Percentiles rank a stretch among this genome's conserved stretches.
These are phyloP conservation scores for Drosophila nigrodunni DNA, from an alignment of 1,140 invertebrate genomes.

Conservation along the genomic window DNA sequence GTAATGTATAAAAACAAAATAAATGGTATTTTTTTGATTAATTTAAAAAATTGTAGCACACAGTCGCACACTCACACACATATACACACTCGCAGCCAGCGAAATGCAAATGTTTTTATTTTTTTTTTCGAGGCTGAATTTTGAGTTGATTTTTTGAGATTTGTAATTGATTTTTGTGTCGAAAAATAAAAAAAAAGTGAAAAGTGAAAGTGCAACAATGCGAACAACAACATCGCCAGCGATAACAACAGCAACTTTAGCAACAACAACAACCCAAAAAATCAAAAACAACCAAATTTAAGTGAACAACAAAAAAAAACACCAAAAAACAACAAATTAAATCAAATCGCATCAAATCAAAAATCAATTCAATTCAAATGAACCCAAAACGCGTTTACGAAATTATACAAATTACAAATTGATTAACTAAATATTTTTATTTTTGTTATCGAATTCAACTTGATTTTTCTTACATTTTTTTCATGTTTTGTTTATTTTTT, in stretches of 20 bases:
- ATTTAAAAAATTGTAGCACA: conserved; percentile 36
- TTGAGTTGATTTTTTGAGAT: conserved; percentile 27
- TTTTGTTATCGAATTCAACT: conserved; percentile 1
- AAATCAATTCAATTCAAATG: conserved; percentile 25
- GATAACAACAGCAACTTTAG: conserved; percentile 29
- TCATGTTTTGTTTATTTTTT: conserved; percentile 21
- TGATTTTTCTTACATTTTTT: conserved; percentile 26
- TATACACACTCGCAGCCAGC: conserved; percentile 8
- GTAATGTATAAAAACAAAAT: neutral
- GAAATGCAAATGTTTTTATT: conserved; percentile 26
- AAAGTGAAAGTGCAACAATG: conserved; percentile 79
- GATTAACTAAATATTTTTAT: conserved; percentile 42
- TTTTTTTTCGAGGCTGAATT: conserved; percentile 10
- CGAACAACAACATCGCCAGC: conserved; percentile 28
- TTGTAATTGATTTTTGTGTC: conserved; percentile 57
- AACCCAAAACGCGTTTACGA: conserved; percentile 1
- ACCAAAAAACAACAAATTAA: neutral
- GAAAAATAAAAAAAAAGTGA: conserved; percentile 72
- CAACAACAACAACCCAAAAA: conserved; percentile 12
- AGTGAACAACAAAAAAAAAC: conserved; percentile 11
- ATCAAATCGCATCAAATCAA: neutral
- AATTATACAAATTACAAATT: conserved; percentile 33
- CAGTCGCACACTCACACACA: conserved; percentile 14
- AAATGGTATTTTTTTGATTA: conserved; percentile 3
- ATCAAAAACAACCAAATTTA: neutral